Base-by-base conservation (phyloP, 1,140 invertebrate species). In the Drosophila nannoptera region DNA sequence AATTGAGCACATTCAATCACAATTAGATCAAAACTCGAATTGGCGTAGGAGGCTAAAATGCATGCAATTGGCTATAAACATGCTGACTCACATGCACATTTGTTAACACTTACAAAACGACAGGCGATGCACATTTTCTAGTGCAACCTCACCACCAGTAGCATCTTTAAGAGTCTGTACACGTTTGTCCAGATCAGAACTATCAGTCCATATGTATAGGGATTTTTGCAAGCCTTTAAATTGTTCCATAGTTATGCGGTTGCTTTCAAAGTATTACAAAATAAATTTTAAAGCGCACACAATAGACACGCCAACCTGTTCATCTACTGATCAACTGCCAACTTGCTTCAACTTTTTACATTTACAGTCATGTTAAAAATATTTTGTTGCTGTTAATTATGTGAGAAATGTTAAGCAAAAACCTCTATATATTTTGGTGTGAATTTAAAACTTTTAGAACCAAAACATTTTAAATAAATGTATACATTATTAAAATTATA, bases 11-110 rank as follows among this genome's bases (percentile, higher is more conserved):
- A 90, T 73, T 92, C 92, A 6, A 92, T 92, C 14, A 94, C 67
- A 75, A 94, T 90, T 2, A 91, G 77, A 77, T 94, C 92, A 70
- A 93, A 91, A 5, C 90, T 91, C 22, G 93, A 93, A 36, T 89
- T 87, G 12, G 88, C 75, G 63, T 91, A 89, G 55, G 91, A 91
- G 35, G 87, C 92, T 93, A 70, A 69, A 90, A 70, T 59, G 67
- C 50, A 61, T 48, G 42, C 63, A 54, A 52, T 59, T 63, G 31
- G 12, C 42, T 54, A 70, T 36, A 61, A 65, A 68, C 61, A 38
- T 67, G 76, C 81, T 86, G 81, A 84, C 62, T 86, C 81, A 78
- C 73, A 56, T 32, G 16, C 4, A 14, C 12, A 3, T 14, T 43
- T 22, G 45, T 56, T 64, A 69, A 12, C 16, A 76, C 77, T 83